These are phyloP conservation scores for Entomobrya proxima DNA, from an alignment of 2,888 invertebrate genomes.

Conservation along the genomic window DNA sequence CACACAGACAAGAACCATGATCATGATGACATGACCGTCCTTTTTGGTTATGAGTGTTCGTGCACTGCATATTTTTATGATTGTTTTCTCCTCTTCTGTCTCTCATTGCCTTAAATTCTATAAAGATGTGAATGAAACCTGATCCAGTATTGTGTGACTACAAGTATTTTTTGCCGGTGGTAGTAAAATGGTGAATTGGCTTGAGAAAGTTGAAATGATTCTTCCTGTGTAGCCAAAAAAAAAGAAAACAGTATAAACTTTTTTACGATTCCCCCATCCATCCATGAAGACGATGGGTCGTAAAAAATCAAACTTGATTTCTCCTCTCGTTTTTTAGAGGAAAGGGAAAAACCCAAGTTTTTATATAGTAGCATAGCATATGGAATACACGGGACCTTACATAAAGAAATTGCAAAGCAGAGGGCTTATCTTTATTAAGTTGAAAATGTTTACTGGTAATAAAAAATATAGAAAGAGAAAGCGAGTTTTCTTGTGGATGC, in stretches of 20 bases:
- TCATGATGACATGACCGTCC: not conserved
- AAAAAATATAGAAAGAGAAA: slow-evolving; percentile 1
- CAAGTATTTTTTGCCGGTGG: slow-evolving; percentile 15
- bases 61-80: slow-evolving; percentile 47
- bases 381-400: not conserved
- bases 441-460: slow-evolving; percentile 29
- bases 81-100: slow-evolving; percentile 22
- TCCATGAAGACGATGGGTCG: slow-evolving; percentile 20
- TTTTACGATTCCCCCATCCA: slow-evolving; percentile 48
- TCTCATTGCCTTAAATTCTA: not conserved
- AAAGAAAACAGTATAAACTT: slow-evolving; percentile 7
- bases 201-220: slow-evolving; percentile 17
- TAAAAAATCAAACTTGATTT: slow-evolving; percentile 57
- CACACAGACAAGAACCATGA: not conserved
- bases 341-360: not conserved
- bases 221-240: not conserved
- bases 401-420: not conserved
- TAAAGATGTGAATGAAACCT: not conserved
- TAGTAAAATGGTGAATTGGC: slow-evolving; percentile 32
- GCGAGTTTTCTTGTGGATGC: not conserved
- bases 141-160: not conserved
- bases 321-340: not conserved
- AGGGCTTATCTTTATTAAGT: slow-evolving; percentile 18
- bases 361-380: not conserved
- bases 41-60: slow-evolving; percentile 25